Evolutionary conservation across 2,113 vertebrate genomes (phyloP).

Genomic region (Nestor notabilis): DNA sequence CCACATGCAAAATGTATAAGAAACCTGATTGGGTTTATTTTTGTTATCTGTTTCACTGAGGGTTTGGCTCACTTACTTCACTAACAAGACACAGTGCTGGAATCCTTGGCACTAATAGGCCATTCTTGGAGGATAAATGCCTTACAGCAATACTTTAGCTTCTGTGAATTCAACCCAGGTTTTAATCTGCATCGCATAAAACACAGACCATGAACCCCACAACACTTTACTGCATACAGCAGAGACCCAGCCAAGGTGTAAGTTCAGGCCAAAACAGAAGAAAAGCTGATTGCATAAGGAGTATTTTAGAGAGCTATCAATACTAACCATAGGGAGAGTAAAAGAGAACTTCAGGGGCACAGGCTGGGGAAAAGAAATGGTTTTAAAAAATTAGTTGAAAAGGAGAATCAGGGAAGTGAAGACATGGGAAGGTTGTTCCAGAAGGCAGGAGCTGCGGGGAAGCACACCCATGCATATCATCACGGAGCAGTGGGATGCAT

Average conservation of each 20-base stretch:
- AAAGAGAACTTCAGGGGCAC: background rate
- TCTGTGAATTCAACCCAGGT: background rate
- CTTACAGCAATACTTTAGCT: background rate
- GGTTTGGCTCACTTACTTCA: background rate
- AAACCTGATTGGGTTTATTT: background rate
- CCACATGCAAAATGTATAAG: background rate
- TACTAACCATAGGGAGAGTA: background rate
- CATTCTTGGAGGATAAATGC: background rate
- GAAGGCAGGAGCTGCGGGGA: background rate
- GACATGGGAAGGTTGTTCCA: background rate
- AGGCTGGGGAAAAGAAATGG: background rate
- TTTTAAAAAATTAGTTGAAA: background rate
- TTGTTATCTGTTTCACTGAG: background rate
- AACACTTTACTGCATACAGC: background rate
- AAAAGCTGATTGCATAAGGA: background rate
- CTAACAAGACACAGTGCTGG: background rate
- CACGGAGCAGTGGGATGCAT: background rate
- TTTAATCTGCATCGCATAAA: background rate
- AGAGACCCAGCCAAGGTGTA: background rate
- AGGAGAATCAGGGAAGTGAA: background rate
- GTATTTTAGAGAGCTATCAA: background rate
- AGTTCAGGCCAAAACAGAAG: background rate
- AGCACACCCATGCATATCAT: background rate
- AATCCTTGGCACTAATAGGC: background rate
- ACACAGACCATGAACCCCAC: background rate